Evolutionary conservation across 2,888 invertebrate species (phyloP).

Genomic region (Ophion ventricosus): DNA sequence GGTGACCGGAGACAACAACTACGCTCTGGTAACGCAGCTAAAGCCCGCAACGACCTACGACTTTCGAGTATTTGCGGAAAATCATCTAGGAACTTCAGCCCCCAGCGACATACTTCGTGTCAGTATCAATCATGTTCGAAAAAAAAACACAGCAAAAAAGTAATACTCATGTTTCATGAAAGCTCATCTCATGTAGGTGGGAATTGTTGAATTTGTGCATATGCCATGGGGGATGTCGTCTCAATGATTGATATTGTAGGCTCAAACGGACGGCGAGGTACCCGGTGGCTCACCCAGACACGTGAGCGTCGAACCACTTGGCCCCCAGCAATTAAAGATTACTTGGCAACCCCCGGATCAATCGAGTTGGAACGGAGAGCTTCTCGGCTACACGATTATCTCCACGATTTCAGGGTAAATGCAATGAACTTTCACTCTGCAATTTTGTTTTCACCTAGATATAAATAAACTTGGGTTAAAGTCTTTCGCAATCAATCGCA

Average conservation of each 20-base stretch:
- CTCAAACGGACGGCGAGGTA: conserved; percentile 85
- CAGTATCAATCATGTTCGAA: conserved; percentile 75
- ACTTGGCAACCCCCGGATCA: conserved; percentile 91
- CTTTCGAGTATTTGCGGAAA: conserved; percentile 86
- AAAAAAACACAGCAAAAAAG: conserved; percentile 41
- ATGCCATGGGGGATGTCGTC: conserved; percentile 4
- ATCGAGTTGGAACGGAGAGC: conserved; percentile 90
- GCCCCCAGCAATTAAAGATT: conserved; percentile 89
- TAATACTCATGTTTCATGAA: conserved; percentile 49
- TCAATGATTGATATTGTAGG: conserved; percentile 73
- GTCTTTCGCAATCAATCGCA: background rate
- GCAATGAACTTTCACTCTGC: too few relatives aligned
- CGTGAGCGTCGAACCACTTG: conserved; percentile 88
- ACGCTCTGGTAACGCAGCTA: conserved; percentile 84
- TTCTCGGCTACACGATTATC: conserved; percentile 88
- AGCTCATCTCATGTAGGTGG: conserved; percentile 44
- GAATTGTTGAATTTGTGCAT: conserved; percentile 17
- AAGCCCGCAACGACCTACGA: conserved; percentile 86
- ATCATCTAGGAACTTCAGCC: conserved; percentile 86
- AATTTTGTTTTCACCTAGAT: background rate
- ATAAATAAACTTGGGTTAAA: background rate
- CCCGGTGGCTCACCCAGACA: conserved; percentile 89
- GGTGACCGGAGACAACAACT: conserved; percentile 85
- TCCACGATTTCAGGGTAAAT: conserved; percentile 80
- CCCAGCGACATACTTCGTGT: conserved; percentile 86